These are phyloP conservation scores for Ceyx erithaca DNA, from an alignment of 2,797 vertebrate genomes.

Conservation along the genomic window DNA sequence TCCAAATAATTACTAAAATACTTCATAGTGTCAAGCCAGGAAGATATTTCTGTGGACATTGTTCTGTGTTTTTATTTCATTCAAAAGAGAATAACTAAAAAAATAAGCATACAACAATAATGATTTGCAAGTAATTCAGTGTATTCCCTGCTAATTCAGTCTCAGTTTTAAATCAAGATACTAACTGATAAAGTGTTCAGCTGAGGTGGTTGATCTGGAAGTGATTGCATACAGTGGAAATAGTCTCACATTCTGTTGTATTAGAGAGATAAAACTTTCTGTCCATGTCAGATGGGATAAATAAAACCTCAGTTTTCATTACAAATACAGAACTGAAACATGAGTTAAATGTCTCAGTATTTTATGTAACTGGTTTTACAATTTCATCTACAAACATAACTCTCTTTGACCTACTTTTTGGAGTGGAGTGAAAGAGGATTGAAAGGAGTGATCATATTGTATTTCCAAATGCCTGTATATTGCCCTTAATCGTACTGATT, in stretches of 20 bases:
- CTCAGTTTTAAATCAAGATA: not conserved
- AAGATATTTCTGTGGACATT: not conserved
- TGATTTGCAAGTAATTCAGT: not conserved
- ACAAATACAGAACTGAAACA: not conserved
- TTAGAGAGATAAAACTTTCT: not conserved
- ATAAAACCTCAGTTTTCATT: not conserved
- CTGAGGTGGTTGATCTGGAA: not conserved
- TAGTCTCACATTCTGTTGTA: not conserved
- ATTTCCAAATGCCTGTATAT: not conserved
- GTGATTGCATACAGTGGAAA: not conserved
- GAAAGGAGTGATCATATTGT: not conserved
- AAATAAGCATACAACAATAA: not conserved
- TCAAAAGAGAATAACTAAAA: not conserved
- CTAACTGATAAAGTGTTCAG: not conserved
- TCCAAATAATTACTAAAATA: not conserved
- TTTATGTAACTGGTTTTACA: not conserved
- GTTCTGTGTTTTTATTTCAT: not conserved
- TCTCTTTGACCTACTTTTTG: not conserved
- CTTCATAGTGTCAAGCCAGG: not conserved
- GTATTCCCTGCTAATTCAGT: not conserved
- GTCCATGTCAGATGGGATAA: not conserved
- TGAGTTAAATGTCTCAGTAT: not conserved
- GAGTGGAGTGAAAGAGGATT: not conserved
- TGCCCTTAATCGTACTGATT: not conserved
- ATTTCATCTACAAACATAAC: not conserved